Percentiles rank a stretch among this genome's conserved stretches.
phyloP scores from a whole-genome alignment of 2,113 vertebrate species.

The Clarias magur region DNA sequence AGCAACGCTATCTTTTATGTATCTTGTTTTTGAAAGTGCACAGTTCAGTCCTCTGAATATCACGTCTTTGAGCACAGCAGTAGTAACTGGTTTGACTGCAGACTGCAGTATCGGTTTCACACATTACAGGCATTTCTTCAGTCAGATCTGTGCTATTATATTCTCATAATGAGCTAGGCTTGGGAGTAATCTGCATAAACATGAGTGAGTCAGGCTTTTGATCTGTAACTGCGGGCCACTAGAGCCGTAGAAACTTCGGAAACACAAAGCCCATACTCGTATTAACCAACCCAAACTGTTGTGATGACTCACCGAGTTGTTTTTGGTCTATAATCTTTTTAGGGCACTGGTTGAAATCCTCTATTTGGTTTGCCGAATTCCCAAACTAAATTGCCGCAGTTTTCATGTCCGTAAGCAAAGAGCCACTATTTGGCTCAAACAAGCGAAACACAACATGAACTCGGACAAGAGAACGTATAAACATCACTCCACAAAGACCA shows the following conservation, averaged over 20 bases:
- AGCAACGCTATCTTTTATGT: no score
- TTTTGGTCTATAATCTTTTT: constrained; percentile 15
- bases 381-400: neutral
- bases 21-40: neutral
- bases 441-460: neutral
- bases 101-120: neutral
- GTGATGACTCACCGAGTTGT: neutral
- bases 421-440: neutral
- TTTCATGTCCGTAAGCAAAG: neutral
- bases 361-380: neutral
- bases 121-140: neutral
- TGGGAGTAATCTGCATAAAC: neutral
- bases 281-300: neutral
- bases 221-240: neutral
- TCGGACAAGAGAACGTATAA: neutral
- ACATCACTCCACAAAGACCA: neutral
- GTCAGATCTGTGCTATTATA: neutral
- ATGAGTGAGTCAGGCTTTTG: constrained; percentile 10
- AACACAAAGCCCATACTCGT: neutral
- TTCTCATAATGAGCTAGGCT: neutral
- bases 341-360: neutral
- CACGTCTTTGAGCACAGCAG: neutral
- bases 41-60: neutral
- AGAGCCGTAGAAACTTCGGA: neutral
- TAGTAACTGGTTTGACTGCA: neutral